Base-by-base conservation (phyloP, 2,113 vertebrate species). In the Nesospiza acunhae region DNA sequence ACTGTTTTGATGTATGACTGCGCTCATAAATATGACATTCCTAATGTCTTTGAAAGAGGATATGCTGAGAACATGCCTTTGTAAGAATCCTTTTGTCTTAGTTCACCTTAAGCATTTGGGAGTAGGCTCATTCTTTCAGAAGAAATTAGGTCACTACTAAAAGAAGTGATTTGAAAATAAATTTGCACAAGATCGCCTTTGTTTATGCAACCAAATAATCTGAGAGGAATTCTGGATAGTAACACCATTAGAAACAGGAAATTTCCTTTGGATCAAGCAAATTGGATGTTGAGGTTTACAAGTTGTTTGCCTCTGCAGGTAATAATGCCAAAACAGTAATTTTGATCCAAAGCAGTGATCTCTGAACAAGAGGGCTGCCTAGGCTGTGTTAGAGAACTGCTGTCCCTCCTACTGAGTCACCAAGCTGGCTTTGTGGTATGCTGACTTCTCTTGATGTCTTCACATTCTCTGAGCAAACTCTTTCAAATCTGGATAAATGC, bases 81-180 rank as follows among this genome's bases (percentile, higher is more conserved):
- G 33, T 64, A 78, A 90, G 27, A 79, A 73, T 58, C 41, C 37
- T 87, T 67, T 67, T 78, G 60, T 78, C 77, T 90, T 75, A n/a
- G 27, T 80, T 92, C 37, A 80, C 42, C 41, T 85, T 58, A 42
- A 78, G 55, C 50, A 47, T 74, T 81, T 78, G 73, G 77, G 81
- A 69, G 60, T 81, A 55, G 87, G 62, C 84, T 89, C 2, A 1
- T 85, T 91, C 59, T 76, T 88, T 79, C 46, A 69, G 58, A 83
- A 83, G 31, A 58, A 90, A 73, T 55, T 33, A 46, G 31, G 31
- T 88, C 68, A 73, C 33, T 72, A 6, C 9, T 49, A 35, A 70
- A 84, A 89, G 33, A 76, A 35, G 41, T 58, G 23, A 69, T 44
- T 20, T 64, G 37, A 93, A 93, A 92, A 93, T 53, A 93, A 86